Base-by-base conservation (phyloP, 2,113 vertebrate genomes). In the Illadopsis cleaveri region DNA sequence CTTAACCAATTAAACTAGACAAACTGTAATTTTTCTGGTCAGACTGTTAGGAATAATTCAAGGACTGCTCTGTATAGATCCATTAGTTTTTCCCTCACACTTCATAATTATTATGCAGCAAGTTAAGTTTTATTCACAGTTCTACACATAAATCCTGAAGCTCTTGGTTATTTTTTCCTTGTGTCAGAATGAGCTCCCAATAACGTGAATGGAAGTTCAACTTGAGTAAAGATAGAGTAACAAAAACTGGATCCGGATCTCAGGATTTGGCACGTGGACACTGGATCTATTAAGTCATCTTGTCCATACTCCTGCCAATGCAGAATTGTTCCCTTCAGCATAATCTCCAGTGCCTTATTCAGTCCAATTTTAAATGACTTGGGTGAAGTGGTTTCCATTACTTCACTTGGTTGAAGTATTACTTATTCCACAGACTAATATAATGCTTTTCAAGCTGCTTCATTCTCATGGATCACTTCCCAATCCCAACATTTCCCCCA, bases 351-450 rank as follows among this genome's bases (percentile, higher is more conserved):
- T 96, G 92, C 80, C 73, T 96, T 96, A 92, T 94, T 94, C 72
- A 71, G 90, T 93, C 94, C 92, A 97, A 95, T 91, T 95, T 89
- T 92, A 96, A 96, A 91, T 95, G 89, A 95, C 91, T 96, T 95
- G 93, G 95, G 94, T 94, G 94, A 97, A 95, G 75, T 45, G 51
- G 94, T 96, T 97, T 97, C 97, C 97, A 97, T 97, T 96, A 97
- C 96, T 96, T 97, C 95, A 97, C 75, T 95, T 92, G 73, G 70
- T 96, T 96, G 94, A 96, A 92, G 96, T 94, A 97, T 97, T 97
- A 94, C 94, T 96, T 96, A 95, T 96, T 97, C 96, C 96, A 97
- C 90, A 96, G 93, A 94, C 96, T 95, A 97, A 95, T 92, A 96
- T 96, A 95, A 96, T 95, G 90, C 88, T 93, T 97, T 96, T 96